Evolutionary conservation across 2,888 invertebrate genomes (phyloP).

Genomic region (Steinernema carpocapsae): DNA sequence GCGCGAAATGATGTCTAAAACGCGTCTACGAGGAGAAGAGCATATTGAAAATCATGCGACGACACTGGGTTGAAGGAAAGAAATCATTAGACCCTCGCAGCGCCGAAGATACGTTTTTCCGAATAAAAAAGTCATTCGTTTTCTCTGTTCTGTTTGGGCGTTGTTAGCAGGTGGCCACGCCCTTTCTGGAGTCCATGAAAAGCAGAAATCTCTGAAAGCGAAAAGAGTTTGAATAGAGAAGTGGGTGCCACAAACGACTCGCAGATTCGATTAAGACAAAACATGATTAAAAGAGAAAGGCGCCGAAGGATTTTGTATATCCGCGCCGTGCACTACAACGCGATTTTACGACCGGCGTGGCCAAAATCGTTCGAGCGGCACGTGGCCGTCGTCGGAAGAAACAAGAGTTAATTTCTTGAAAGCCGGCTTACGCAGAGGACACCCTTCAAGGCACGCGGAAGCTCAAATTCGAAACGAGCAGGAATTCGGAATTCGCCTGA

Average conservation of each 20-base stretch:
- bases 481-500: neutral
- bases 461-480: neutral
- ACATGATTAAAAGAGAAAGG: constrained; percentile 12
- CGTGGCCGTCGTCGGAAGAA: neutral
- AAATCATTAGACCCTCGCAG: neutral
- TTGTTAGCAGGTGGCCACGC: constrained; percentile 1
- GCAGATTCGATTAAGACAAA: constrained; percentile 32
- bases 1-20: constrained; percentile 20
- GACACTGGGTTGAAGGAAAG: neutral
- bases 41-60: neutral
- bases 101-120: neutral
- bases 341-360: constrained; percentile 31
- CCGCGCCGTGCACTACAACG: neutral
- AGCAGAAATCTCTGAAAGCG: neutral
- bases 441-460: neutral
- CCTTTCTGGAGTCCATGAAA: neutral
- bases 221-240: neutral
- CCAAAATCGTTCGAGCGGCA: neutral
- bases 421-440: neutral
- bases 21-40: neutral
- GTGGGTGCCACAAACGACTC: constrained; percentile 27
- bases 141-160: neutral
- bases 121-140: neutral
- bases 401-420: neutral
- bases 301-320: neutral